Evolutionary conservation across 2,797 vertebrate species (phyloP).

Genomic region (Platyrinchus mystaceus): DNA sequence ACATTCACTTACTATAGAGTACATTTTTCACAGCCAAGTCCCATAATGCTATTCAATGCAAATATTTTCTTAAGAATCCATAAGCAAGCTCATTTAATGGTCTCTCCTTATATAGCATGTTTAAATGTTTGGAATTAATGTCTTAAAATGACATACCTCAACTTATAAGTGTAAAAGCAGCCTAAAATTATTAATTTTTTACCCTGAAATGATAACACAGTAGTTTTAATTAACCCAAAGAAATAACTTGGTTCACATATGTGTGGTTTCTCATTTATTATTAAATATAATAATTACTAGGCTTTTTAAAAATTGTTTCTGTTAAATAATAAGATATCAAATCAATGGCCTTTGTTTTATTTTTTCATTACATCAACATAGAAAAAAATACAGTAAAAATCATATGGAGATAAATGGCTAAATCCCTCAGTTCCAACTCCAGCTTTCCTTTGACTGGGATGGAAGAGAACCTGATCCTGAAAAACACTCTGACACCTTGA

Average conservation of each 20-base stretch:
- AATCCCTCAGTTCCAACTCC: background rate
- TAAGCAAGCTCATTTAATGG: background rate
- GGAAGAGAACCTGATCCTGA: background rate
- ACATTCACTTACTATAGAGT: background rate
- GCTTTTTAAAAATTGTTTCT: background rate
- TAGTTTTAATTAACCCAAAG: background rate
- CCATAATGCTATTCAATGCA: background rate
- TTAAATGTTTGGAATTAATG: background rate
- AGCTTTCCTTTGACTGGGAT: background rate
- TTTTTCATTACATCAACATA: background rate
- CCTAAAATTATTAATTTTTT: background rate
- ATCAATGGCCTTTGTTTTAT: background rate
- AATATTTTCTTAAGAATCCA: background rate
- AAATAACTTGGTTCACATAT: background rate
- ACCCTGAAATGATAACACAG: background rate
- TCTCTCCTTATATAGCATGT: background rate
- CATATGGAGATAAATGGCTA: background rate
- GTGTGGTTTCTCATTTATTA: background rate
- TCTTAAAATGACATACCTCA: background rate
- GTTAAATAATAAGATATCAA: background rate
- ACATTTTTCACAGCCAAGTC: background rate
- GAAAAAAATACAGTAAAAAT: background rate
- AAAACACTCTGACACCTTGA: background rate
- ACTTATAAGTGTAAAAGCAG: background rate
- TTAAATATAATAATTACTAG: background rate